Evolutionary conservation across 2,888 invertebrate genomes (phyloP).

Genomic region (Choreutis nemorana): DNA sequence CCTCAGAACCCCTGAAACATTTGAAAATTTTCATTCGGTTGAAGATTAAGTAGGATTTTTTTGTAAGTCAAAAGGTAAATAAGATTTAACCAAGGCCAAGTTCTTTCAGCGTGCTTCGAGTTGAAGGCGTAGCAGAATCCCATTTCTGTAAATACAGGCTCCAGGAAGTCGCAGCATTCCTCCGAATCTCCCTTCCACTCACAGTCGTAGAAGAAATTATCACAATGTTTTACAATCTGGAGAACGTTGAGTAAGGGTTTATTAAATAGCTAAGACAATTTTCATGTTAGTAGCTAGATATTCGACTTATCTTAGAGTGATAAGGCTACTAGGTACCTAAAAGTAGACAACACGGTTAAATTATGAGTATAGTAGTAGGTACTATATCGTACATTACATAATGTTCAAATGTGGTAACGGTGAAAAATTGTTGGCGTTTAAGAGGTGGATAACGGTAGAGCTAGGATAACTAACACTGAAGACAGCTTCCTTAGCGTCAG

Average conservation of each 20-base stretch:
- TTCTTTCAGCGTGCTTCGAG: slow-evolving; percentile 63
- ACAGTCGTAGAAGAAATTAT: slow-evolving; percentile 68
- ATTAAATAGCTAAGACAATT: no score
- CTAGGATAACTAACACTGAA: slow-evolving; percentile 28
- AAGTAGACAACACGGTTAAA: no score
- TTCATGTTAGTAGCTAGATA: no score
- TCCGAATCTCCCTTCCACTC: slow-evolving; percentile 73
- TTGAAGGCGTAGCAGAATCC: slow-evolving; percentile 81
- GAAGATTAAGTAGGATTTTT: slow-evolving; percentile 1
- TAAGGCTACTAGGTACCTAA: no score
- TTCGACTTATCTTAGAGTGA: no score
- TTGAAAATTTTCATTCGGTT: slow-evolving; percentile 8
- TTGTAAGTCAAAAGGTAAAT: slow-evolving; percentile 2
- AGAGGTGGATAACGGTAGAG: neutral
- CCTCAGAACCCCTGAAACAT: slow-evolving; percentile 40
- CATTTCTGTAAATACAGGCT: slow-evolving; percentile 77
- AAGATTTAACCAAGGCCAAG: slow-evolving; percentile 63
- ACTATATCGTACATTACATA: no score
- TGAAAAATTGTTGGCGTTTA: no score
- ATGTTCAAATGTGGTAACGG: neutral
- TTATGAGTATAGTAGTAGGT: no score
- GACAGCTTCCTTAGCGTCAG: slow-evolving; percentile 40
- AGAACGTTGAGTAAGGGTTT: no score
- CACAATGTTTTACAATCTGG: slow-evolving; percentile 70
- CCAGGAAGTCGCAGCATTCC: slow-evolving; percentile 71